Percentiles rank a stretch among this genome's conserved stretches.
Conservation (phyloP, 2,797 vertebrate genomes). For the Fratercula arctica region DNA sequence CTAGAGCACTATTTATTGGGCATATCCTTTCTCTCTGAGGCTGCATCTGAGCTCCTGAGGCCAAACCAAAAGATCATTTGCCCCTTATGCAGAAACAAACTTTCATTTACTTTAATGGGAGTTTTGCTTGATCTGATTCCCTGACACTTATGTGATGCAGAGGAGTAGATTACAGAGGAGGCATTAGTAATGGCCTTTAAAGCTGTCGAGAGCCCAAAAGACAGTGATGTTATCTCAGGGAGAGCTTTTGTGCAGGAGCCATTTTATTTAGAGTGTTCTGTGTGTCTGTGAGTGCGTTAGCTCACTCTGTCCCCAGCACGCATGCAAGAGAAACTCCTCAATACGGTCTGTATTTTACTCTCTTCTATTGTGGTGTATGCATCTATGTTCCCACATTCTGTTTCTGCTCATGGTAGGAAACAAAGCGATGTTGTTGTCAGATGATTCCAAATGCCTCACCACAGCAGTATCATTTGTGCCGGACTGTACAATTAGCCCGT, state of each 20-base stretch:
- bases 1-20: not conserved
- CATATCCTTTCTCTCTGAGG: not conserved
- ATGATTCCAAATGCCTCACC: not conserved
- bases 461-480: not conserved
- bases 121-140: not conserved
- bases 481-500: not conserved
- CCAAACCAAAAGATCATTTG: not conserved
- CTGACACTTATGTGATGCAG: not conserved
- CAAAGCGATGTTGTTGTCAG: not conserved
- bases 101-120: constrained; percentile 6
- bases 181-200: constrained; percentile 24
- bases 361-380: not conserved
- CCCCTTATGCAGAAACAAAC: not conserved
- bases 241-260: not conserved
- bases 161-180: not conserved
- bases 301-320: not conserved
- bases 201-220: not conserved
- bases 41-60: not conserved
- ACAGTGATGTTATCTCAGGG: not conserved
- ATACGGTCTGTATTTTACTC: not conserved
- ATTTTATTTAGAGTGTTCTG: not conserved
- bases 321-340: not conserved
- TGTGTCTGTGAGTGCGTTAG: not conserved
- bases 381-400: not conserved
- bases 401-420: not conserved